Evolutionary conservation across 2,888 invertebrate genomes (phyloP).

Genomic region (Alviniconcha strummeri): DNA sequence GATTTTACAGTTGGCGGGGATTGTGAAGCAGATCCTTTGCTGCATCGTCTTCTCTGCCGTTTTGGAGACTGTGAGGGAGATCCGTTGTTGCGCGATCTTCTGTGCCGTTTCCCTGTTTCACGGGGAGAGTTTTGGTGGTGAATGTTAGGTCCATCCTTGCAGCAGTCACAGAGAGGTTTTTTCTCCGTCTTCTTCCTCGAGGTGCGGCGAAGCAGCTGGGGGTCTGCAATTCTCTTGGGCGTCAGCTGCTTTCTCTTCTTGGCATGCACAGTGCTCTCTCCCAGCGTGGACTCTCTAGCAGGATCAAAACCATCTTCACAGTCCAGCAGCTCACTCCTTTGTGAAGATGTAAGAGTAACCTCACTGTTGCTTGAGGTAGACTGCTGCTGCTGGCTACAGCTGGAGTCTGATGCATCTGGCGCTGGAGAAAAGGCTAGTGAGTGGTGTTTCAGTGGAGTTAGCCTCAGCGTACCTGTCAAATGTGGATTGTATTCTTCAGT

Average conservation of each 20-base stretch:
- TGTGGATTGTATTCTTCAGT: not conserved
- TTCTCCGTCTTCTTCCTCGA: slow-evolving; percentile 27
- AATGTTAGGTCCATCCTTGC: slow-evolving; percentile 12
- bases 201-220: slow-evolving; percentile 29
- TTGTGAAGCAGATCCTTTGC: too few species aligned
- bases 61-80: too few species aligned
- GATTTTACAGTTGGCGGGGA: too few species aligned
- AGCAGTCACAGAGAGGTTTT: slow-evolving; percentile 21
- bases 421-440: not conserved
- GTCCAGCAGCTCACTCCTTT: not conserved
- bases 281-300: slow-evolving; percentile 23
- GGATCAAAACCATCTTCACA: slow-evolving; percentile 26
- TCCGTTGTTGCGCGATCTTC: too few species aligned
- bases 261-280: not conserved
- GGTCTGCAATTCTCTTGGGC: slow-evolving; percentile 48
- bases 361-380: not conserved
- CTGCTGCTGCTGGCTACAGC: not conserved
- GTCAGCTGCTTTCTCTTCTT: slow-evolving; percentile 50
- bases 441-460: not conserved
- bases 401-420: not conserved
- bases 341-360: not conserved
- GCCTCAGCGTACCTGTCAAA: not conserved
- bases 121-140: not conserved
- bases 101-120: not conserved
- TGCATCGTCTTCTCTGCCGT: too few species aligned